phyloP scores from a whole-genome alignment of 1,140 invertebrate species.

The Gyrodactylus salaris region DNA sequence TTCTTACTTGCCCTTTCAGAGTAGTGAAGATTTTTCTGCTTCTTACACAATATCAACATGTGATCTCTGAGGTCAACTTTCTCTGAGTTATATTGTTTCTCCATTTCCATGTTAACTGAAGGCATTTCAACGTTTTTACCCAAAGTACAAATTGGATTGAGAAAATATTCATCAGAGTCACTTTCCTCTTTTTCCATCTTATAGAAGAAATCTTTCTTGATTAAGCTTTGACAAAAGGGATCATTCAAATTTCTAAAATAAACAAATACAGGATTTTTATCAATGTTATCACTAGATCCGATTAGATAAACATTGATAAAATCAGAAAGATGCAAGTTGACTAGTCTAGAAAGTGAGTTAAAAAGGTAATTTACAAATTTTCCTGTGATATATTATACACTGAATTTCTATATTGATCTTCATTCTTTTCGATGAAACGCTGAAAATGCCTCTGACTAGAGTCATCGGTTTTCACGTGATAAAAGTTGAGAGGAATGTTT shows the following conservation, averaged over 20 bases:
- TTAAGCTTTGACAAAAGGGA: no score
- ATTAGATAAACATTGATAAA: not conserved
- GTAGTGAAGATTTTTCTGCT: not conserved
- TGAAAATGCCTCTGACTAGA: not conserved
- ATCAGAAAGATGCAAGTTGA: not conserved
- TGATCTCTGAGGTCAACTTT: not conserved
- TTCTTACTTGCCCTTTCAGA: not conserved
- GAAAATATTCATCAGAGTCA: no score
- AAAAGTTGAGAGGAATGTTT: not conserved
- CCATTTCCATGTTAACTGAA: not conserved
- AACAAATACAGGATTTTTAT: no score
- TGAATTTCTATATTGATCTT: not conserved
- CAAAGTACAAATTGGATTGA: not conserved
- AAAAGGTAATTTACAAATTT: not conserved
- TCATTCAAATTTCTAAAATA: no score
- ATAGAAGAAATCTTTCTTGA: no score
- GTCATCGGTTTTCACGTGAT: not conserved
- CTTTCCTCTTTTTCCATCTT: no score
- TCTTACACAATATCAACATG: not conserved
- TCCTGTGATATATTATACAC: not conserved
- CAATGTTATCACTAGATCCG: not conserved
- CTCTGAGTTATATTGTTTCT: not conserved
- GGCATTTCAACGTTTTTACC: not conserved
- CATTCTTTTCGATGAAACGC: not conserved
- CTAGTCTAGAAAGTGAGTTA: not conserved